These are phyloP conservation scores for Dromius quadrimaculatus DNA, from an alignment of 2,888 invertebrate species.

Conservation along the genomic window DNA sequence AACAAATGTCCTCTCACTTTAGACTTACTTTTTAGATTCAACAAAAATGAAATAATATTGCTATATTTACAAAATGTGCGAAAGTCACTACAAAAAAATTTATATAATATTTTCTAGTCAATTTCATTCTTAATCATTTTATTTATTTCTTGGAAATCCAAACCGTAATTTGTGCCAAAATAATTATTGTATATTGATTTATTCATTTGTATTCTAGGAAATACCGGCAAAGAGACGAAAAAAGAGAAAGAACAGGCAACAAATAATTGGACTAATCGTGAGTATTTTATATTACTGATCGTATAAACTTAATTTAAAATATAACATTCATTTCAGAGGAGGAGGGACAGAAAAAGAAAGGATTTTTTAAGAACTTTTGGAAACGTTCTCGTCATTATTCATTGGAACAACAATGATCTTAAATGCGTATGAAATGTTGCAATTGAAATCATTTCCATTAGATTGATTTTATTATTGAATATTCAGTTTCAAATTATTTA, in stretches of 20 bases:
- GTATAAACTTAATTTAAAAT: conserved; percentile 38
- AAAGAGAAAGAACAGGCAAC: conserved; percentile 74
- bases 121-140: too few relatives aligned
- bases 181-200: too few relatives aligned
- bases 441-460: conserved; percentile 16
- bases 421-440: conserved; percentile 9
- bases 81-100: too few relatives aligned
- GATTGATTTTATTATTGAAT: not conserved
- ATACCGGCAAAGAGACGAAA: conserved; percentile 74
- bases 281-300: conserved; percentile 9
- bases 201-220: conserved; percentile 71
- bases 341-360: conserved; percentile 84
- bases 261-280: conserved; percentile 56
- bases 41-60: too few relatives aligned
- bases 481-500: not conserved
- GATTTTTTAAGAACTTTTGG: conserved; percentile 91
- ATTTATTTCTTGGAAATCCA: too few relatives aligned
- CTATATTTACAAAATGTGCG: too few relatives aligned
- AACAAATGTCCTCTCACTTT: too few relatives aligned
- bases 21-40: too few relatives aligned
- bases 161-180: too few relatives aligned
- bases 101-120: too few relatives aligned
- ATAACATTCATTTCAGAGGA: conserved; percentile 72
- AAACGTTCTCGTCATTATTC: conserved; percentile 89
- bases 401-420: conserved; percentile 82